A percentile compares a stretch with the other conserved stretches of the same genome.
phyloP scores from a whole-genome alignment of 2,113 vertebrate genomes.

The Reinhardtius hippoglossoides region DNA sequence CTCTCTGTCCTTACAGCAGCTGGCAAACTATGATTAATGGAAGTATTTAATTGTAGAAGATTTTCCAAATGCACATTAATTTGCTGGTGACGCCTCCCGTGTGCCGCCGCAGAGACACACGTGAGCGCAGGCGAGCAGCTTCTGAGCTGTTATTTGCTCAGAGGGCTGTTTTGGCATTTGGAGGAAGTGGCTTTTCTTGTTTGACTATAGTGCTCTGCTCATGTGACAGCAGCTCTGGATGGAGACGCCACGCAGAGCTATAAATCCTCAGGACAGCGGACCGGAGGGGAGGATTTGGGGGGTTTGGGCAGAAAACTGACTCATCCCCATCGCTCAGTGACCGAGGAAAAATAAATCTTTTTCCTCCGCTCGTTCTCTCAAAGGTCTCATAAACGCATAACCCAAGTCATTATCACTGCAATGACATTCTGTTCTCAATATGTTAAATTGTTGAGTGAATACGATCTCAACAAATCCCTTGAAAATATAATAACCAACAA shows the following conservation, averaged over 20 bases:
- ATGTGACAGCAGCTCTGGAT: slow-evolving; percentile 43
- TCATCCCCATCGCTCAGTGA: slow-evolving; percentile 57
- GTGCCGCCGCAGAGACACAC: slow-evolving; percentile 13
- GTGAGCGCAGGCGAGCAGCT: slow-evolving; percentile 14
- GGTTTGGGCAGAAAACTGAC: slow-evolving; percentile 65
- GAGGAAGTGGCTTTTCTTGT: slow-evolving; percentile 74
- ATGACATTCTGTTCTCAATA: slow-evolving; percentile 21
- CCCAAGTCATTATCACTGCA: slow-evolving; percentile 47
- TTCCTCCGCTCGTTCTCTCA: slow-evolving; percentile 36
- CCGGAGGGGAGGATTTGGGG: slow-evolving; percentile 66
- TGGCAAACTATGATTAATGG: neutral
- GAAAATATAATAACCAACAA: neutral
- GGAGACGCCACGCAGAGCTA: slow-evolving; percentile 47
- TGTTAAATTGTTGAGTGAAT: neutral
- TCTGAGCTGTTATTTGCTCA: slow-evolving; percentile 60
- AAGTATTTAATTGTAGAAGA: slow-evolving; percentile 16
- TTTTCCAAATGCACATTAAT: slow-evolving; percentile 30
- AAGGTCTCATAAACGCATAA: slow-evolving; percentile 29
- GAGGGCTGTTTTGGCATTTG: slow-evolving; percentile 69
- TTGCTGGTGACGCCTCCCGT: neutral
- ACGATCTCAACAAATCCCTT: neutral
- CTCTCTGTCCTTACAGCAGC: neutral
- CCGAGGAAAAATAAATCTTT: slow-evolving; percentile 37
- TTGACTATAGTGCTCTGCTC: slow-evolving; percentile 53
- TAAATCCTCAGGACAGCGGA: slow-evolving; percentile 61